Evolutionary conservation across 2,797 vertebrate species (phyloP).

Genomic region (Melanotaenia boesemani): DNA sequence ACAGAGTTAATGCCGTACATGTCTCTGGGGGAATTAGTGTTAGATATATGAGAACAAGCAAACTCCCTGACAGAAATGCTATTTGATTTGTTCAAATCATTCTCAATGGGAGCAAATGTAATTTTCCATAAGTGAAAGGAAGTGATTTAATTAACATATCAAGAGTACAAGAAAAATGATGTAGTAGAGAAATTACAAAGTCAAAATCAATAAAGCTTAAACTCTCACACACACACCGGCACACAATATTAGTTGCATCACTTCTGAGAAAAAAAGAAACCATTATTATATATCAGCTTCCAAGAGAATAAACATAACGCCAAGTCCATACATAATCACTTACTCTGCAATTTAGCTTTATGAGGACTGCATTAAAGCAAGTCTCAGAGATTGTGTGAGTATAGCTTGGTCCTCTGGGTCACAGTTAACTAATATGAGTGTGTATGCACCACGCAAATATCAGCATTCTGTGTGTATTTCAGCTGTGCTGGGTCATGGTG

Average conservation of each 20-base stretch:
- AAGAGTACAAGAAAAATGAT: background rate
- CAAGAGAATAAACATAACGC: background rate
- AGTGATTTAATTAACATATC: background rate
- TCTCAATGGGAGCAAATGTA: background rate
- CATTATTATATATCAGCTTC: too few species aligned
- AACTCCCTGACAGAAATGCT: background rate
- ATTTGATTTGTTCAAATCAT: conserved; percentile 49
- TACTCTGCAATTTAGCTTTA: background rate
- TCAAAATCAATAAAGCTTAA: too few species aligned
- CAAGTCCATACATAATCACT: background rate
- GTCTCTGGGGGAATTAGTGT: background rate
- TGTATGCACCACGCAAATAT: background rate
- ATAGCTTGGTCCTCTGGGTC: background rate
- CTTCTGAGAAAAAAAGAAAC: background rate
- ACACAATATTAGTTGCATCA: too few species aligned
- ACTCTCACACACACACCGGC: too few species aligned
- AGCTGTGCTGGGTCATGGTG: background rate
- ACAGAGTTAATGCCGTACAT: background rate
- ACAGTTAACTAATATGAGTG: background rate
- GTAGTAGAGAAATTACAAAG: background rate
- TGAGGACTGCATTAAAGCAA: background rate
- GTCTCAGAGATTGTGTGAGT: background rate
- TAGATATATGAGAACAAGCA: background rate
- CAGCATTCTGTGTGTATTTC: background rate
- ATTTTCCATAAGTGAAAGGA: background rate